Evolutionary conservation across 1,140 invertebrate genomes (phyloP), one percentile per base, ranked within the genome.

Genomic region (Zeugodacus cucurbitae): DNA sequence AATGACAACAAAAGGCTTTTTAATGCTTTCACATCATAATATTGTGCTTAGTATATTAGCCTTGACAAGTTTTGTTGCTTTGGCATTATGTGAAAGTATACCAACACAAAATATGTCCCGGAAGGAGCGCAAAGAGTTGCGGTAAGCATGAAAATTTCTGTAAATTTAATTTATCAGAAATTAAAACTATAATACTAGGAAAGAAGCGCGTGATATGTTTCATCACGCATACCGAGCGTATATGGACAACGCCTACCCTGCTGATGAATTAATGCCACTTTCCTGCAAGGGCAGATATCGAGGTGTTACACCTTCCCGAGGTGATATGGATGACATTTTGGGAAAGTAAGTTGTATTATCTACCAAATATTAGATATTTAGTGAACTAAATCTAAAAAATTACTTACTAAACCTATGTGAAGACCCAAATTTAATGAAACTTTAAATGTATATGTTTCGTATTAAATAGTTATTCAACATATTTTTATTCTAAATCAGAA

Each of bases 181-280:
- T 41, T 26, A 37, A 58, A 41, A 1, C 48, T 44, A 70, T 58
- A 41, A 54, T 89, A 88, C 10, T 26, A 93, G 93, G 41, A 91
- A 93, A 74, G 93, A 98, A 94, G 96, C 98, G 20, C 94, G 97
- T 70, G 97, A 98, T 91, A 99, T 99, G 98, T 99, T 99, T 94
- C 98, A 98, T 94, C 98, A 99, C 95, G 98, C 97, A n/a, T 99
- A 99, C 93, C 95, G 96, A 91, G 97, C 97, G 32, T 99, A 99
- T 90, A 99, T 99, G 98, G 96, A 97, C 89, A 97, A 99, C 95
- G 99, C 99, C 26, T 99, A 98, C 95, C 99, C 99, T 88, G 98
- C 98, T 41, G 99, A 99, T 95, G 99, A 99, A 94, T 94, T 99
- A 70, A 99, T 99, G 98, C 99, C 99, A 3, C 94, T 99, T 37